These are phyloP conservation scores for Chironomus striatipennis DNA, from an alignment of 1,140 invertebrate genomes.

Conservation along the genomic window DNA sequence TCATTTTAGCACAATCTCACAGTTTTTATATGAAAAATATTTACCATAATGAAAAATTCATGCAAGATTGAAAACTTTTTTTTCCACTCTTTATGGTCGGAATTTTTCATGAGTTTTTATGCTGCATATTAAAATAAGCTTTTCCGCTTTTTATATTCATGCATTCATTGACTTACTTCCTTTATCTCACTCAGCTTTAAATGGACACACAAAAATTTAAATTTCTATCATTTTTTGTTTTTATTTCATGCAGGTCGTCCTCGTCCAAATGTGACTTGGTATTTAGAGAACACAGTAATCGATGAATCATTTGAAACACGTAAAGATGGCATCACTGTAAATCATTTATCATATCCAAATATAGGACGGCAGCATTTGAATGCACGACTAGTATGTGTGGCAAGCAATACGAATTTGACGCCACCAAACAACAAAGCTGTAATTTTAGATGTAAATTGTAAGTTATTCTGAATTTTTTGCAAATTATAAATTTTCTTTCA, in stretches of 20 bases:
- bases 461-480: conserved; percentile 45
- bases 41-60: neutral
- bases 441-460: conserved; percentile 77
- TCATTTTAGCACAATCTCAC: too few relatives aligned
- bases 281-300: conserved; percentile 68
- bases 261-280: conserved; percentile 71
- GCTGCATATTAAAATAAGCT: neutral
- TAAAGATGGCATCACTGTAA: conserved; percentile 59
- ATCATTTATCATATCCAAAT: conserved; percentile 64
- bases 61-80: neutral
- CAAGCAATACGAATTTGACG: conserved; percentile 74
- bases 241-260: conserved; percentile 57
- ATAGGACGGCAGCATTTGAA: conserved; percentile 69
- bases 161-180: neutral
- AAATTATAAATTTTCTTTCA: too few relatives aligned
- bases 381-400: conserved; percentile 69
- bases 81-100: conserved; percentile 26
- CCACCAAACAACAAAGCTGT: conserved; percentile 62
- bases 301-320: conserved; percentile 70
- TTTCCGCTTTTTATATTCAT: neutral
- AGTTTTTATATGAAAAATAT: neutral
- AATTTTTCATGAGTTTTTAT: conserved; percentile 28
- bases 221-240: conserved; percentile 16
- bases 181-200: too few relatives aligned
- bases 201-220: neutral